Evolutionary conservation across 2,888 invertebrate genomes (phyloP).

Genomic region (Leptinotarsa tumamoca): DNA sequence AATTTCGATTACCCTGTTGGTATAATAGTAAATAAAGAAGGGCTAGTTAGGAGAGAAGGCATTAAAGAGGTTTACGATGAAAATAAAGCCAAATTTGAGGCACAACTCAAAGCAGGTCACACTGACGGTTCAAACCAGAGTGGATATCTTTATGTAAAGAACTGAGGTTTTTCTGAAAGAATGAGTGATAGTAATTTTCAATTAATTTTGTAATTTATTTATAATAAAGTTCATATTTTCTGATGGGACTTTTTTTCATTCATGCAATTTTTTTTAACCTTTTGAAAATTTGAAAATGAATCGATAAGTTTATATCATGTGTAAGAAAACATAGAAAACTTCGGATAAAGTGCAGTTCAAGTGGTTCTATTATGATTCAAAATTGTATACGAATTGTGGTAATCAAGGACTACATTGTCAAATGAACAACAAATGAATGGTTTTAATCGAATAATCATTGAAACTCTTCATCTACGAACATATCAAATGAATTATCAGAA

Average conservation of each 20-base stretch:
- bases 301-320: too few relatives aligned
- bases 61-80: slow-evolving; percentile 56
- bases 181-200: neutral
- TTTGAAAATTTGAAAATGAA: too few relatives aligned
- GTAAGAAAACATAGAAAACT: too few relatives aligned
- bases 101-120: slow-evolving; percentile 54
- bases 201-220: slow-evolving; percentile 16
- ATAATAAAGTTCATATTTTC: slow-evolving; percentile 15
- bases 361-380: too few relatives aligned
- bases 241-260: neutral
- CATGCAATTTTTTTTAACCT: too few relatives aligned
- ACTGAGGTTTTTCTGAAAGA: neutral
- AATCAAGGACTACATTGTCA: too few relatives aligned
- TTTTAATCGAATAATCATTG: too few relatives aligned
- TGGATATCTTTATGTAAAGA: slow-evolving; percentile 38
- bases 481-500: too few relatives aligned
- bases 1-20: slow-evolving; percentile 77
- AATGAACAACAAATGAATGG: too few relatives aligned
- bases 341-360: too few relatives aligned
- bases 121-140: slow-evolving; percentile 40
- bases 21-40: slow-evolving; percentile 62
- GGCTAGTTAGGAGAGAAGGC: slow-evolving; percentile 53
- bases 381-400: too few relatives aligned
- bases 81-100: slow-evolving; percentile 60
- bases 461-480: too few relatives aligned